A percentile compares a stretch with the other conserved stretches of the same genome.
Evolutionary conservation across 2,797 vertebrate genomes (phyloP).

Genomic region (Hoplostethus mediterraneus): DNA sequence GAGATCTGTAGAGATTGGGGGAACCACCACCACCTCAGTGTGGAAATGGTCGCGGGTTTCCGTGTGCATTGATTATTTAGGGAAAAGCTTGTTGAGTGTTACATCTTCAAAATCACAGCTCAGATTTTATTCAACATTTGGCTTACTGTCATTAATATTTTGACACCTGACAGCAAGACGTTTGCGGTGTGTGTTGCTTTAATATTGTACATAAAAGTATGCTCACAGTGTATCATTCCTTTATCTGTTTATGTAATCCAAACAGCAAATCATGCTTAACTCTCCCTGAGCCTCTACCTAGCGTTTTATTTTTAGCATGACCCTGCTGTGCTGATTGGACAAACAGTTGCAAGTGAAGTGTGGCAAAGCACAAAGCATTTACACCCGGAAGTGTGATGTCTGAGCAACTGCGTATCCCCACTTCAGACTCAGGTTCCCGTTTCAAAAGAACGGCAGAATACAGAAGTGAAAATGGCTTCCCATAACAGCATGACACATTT

Average conservation of each 20-base stretch:
- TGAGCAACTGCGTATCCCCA: not conserved
- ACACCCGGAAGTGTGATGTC: not conserved
- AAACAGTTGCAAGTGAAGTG: conserved; percentile 8
- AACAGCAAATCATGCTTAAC: conserved; percentile 42
- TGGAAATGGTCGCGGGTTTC: no score
- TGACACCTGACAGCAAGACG: not conserved
- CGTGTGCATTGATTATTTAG: no score
- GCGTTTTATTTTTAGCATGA: conserved; percentile 62
- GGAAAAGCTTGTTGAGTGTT: no score
- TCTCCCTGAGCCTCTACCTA: conserved; percentile 21
- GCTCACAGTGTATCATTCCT: conserved; percentile 45
- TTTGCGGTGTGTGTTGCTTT: not conserved
- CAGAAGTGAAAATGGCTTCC: conserved; percentile 71
- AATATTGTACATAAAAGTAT: not conserved
- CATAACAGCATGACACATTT: conserved; percentile 24
- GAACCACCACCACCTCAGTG: no score
- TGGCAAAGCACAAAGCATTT: not conserved
- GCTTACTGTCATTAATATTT: not conserved
- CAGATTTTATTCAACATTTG: no score
- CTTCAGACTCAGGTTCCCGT: conserved; percentile 56
- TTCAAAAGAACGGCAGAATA: conserved; percentile 36
- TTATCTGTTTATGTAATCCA: conserved; percentile 40
- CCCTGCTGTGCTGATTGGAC: conserved; percentile 46
- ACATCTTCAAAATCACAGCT: no score
- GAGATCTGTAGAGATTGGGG: no score